phyloP scores from a whole-genome alignment of 1,140 invertebrate species.

The Pseudomyrmex sp. region DNA sequence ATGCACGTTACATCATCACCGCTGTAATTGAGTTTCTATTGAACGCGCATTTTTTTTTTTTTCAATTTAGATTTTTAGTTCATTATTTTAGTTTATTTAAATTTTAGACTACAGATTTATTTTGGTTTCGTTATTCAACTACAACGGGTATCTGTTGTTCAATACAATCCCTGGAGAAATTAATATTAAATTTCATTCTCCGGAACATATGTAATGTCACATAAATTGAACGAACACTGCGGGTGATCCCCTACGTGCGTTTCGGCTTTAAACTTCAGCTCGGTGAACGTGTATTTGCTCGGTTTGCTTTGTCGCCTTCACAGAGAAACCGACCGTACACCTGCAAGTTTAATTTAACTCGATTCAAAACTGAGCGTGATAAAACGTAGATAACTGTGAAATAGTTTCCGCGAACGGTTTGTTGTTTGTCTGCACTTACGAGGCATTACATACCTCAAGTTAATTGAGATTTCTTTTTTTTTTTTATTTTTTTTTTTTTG shows the following conservation, averaged over 20 bases:
- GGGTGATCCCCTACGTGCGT: neutral
- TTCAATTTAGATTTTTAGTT: too few relatives aligned
- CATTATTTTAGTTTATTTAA: neutral
- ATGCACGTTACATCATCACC: too few relatives aligned
- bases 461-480: neutral
- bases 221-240: neutral
- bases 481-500: neutral
- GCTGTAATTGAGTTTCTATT: too few relatives aligned
- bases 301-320: conserved; percentile 17
- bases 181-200: conserved; percentile 19
- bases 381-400: neutral
- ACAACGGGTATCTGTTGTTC: too few relatives aligned
- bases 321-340: neutral
- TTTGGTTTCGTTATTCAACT: neutral
- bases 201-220: neutral
- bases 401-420: conserved; percentile 24
- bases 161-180: neutral
- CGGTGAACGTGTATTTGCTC: neutral
- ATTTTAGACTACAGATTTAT: neutral
- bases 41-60: too few relatives aligned
- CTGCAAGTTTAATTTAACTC: conserved; percentile 39
- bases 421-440: neutral
- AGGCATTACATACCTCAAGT: neutral
- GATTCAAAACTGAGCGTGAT: neutral
- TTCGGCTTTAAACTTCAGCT: conserved; percentile 34